Evolutionary conservation across 2,113 vertebrate genomes (phyloP).

Genomic region (Piaya cayana): DNA sequence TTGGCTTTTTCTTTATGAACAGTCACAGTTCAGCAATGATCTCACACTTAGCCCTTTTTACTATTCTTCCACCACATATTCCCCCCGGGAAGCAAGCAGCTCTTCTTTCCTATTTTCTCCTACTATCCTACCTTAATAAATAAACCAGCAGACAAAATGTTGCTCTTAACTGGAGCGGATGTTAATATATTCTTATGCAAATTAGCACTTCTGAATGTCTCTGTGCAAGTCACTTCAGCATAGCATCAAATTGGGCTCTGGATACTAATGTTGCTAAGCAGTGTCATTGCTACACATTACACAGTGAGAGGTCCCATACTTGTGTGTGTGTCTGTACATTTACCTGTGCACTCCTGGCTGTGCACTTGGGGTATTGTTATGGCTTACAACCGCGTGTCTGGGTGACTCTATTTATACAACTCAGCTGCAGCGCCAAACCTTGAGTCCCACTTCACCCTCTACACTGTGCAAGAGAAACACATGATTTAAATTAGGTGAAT

Average conservation of each 20-base stretch:
- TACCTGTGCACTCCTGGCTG: background rate
- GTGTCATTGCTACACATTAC: background rate
- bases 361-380: accelerated
- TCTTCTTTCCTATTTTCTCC: background rate
- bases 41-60: background rate
- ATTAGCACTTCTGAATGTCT: background rate
- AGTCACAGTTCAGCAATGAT: background rate
- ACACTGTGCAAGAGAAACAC: background rate
- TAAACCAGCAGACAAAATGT: conserved; percentile 16
- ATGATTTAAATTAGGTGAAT: background rate
- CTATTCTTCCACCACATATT: background rate
- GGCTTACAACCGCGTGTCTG: accelerated
- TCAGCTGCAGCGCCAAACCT: background rate
- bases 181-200: conserved; percentile 34
- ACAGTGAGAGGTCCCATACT: accelerated
- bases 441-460: background rate
- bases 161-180: conserved; percentile 29
- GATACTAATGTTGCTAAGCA: background rate
- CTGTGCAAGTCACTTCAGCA: background rate
- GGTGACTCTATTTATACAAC: background rate
- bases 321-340: accelerated
- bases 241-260: background rate
- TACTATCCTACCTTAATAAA: conserved; percentile 27
- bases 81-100: background rate
- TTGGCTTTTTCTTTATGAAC: background rate